Percentiles rank a stretch among this genome's conserved stretches.
These are phyloP conservation scores for Ceratoteleas bidentatus DNA, from an alignment of 1,140 invertebrate genomes.

Conservation along the genomic window DNA sequence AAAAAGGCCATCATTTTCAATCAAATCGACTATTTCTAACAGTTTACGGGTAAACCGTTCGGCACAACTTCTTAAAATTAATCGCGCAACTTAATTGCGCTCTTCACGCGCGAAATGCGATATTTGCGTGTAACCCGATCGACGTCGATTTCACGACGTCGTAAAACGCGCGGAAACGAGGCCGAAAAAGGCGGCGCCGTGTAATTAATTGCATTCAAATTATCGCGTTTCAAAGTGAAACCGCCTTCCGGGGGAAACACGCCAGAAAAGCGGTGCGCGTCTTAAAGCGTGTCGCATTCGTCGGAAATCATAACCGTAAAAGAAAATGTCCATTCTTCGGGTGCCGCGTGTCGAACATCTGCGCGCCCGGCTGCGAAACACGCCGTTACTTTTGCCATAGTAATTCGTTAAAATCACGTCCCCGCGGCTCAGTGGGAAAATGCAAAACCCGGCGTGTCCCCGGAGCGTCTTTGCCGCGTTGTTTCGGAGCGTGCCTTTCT, in stretches of 20 bases:
- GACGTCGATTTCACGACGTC: too few relatives aligned
- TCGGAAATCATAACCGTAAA: constrained; percentile 55
- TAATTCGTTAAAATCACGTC: constrained; percentile 51
- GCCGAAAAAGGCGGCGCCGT: too few relatives aligned
- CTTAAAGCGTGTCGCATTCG: constrained; percentile 49
- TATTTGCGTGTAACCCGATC: too few relatives aligned
- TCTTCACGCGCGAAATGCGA: too few relatives aligned
- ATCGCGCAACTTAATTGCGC: too few relatives aligned
- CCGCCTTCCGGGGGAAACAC: constrained; percentile 12
- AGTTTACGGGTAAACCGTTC: too few relatives aligned
- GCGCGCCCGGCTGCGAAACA: constrained; percentile 18
- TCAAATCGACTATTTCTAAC: too few relatives aligned
- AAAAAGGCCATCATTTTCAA: too few relatives aligned
- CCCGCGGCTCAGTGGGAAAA: constrained; percentile 20
- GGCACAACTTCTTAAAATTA: too few relatives aligned
- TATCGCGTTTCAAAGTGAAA: too few relatives aligned
- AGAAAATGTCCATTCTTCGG: constrained; percentile 47
- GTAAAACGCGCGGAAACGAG: too few relatives aligned
- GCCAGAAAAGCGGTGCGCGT: constrained; percentile 23
- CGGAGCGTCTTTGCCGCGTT: constrained; percentile 35
- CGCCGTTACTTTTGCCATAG: constrained; percentile 40
- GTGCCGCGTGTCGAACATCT: constrained; percentile 55
- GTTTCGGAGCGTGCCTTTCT: constrained; percentile 2
- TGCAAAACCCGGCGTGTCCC: constrained; percentile 47
- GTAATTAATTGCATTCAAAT: too few relatives aligned